Evolutionary conservation across 2,113 vertebrate species (phyloP), one percentile per base, ranked within the genome.

Genomic region (Panthera leo): DNA sequence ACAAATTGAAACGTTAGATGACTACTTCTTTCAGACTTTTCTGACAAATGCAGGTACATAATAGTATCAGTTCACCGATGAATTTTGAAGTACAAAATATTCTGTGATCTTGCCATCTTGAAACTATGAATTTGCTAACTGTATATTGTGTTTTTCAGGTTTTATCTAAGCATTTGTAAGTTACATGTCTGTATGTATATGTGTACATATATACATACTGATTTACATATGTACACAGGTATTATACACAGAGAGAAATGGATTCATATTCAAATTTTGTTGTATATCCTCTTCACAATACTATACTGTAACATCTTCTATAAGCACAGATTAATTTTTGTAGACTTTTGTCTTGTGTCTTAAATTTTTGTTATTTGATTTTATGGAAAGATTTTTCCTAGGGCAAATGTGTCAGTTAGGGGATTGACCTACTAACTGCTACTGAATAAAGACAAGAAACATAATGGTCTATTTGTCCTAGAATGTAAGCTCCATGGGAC

Each of bases 261-360:
- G 39, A 80, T 79, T 94, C n/a, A 80, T 79, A 51, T 45, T 70
- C 61, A 94, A 34, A 75, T 91, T 86, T 76, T 51, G 75, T 85
- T 71, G 27, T 82, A 75, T 36, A 68, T n/a, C 23, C 23, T 94
- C 3, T 91, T 86, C 45, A 79, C 2, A 71, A 12, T 91, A 18
- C 8, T 78, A 12, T 95, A 68, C 7, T 96, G 45, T 91, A 76
- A 67, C 25, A 70, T 70, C 31, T 93, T 73, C 19, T 68, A 5
- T 96, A 48, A 96, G 25, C 58, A 84, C 21, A 84, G 67, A 68
- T 93, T 78, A 89, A 51, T 78, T 84, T 96, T 89, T 76, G 1
- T 93, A 70, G 70, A 89, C 34, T 29, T 76, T 95, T 76, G 21
- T 31, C 16, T 93, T 96, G 53, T 70, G 39, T 85, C 39, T 51